These are phyloP conservation scores for Conus betulinus DNA, from an alignment of 1,140 invertebrate species.

Conservation along the genomic window DNA sequence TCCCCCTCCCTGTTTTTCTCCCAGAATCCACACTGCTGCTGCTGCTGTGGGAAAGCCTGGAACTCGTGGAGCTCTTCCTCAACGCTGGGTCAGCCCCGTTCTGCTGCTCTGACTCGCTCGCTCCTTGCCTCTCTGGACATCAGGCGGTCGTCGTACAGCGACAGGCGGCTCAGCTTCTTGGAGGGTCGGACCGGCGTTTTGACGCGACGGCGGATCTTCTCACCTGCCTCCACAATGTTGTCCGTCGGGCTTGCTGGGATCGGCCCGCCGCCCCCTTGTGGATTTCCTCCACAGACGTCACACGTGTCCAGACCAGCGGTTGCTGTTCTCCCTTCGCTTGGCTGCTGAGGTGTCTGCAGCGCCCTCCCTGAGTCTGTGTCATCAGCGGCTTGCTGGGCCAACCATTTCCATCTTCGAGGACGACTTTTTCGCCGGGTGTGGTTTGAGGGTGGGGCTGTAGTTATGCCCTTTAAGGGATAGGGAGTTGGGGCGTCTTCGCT, in stretches of 20 bases:
- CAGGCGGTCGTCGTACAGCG: conserved; percentile 90
- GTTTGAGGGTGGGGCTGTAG: conserved; percentile 39
- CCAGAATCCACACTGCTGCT: neutral
- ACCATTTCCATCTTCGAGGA: conserved; percentile 7
- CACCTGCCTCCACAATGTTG: conserved; percentile 76
- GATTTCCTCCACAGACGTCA: neutral
- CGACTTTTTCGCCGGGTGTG: neutral
- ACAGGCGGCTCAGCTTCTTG: conserved; percentile 81
- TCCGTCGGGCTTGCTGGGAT: conserved; percentile 59
- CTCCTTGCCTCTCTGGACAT: conserved; percentile 77
- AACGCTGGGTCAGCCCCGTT: neutral
- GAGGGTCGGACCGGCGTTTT: conserved; percentile 87
- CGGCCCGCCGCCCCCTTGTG: conserved; percentile 19
- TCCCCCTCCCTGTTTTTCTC: neutral
- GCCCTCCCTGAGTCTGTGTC: neutral
- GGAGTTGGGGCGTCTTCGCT: conserved; percentile 60
- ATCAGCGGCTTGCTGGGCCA: neutral
- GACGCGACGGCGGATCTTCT: conserved; percentile 83
- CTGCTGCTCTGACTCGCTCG: neutral
- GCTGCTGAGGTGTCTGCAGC: neutral
- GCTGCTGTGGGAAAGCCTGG: neutral
- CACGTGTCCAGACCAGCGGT: neutral
- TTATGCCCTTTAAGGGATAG: conserved; percentile 69
- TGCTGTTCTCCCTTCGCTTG: neutral
- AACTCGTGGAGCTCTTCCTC: conserved; percentile 23